Base-by-base conservation (phyloP, 2,113 vertebrate genomes). In the Marmota flaviventris region DNA sequence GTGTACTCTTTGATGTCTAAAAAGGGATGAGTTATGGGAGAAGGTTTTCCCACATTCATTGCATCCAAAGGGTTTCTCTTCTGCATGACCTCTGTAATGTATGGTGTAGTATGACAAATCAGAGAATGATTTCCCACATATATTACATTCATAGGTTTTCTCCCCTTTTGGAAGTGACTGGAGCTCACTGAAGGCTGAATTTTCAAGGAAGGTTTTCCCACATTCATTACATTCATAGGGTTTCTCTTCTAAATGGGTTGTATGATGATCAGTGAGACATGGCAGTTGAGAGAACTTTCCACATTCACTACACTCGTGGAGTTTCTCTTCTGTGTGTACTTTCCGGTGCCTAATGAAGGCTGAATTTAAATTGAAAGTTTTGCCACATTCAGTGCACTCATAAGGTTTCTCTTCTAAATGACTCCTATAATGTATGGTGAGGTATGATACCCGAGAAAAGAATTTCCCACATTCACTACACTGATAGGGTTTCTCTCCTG, bases 351-450 rank as follows among this genome's bases (percentile, higher is more conserved):
- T 93, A 13, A 98, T 96, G 67, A 98, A 97, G 56, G 98, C 98
- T 13, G 98, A 98, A 61, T 97, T 98, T 73, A 98, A 93, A 45
- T 97, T 97, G 76, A 98, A 98, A 76, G 98, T 97, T 85, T 98
- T 98, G 22, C 98, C 98, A 79, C 98, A 98, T 4, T 97, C 97
- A 0, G 96, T 73, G 53, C 98, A 98, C 67, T 97, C 97, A 73
- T 98, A 98, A 2, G 98, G 98, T 10, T 98, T 98, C 92, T 98
- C 98, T 73, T 98, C 98, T 39, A 98, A 94, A 20, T 98, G 98
- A 76, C 97, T 98, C 85, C 98, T 96, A 2, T 98, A 97, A 63
- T 98, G 98, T 69, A 97, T 98, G 11, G 97, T 98, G 67, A 98
- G 95, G 51, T 98, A 98, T 0, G 97, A 98, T 3, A 98, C 97